These are phyloP conservation scores for Pycnonotus jocosus DNA, from an alignment of 2,113 vertebrate species.

Conservation along the genomic window DNA sequence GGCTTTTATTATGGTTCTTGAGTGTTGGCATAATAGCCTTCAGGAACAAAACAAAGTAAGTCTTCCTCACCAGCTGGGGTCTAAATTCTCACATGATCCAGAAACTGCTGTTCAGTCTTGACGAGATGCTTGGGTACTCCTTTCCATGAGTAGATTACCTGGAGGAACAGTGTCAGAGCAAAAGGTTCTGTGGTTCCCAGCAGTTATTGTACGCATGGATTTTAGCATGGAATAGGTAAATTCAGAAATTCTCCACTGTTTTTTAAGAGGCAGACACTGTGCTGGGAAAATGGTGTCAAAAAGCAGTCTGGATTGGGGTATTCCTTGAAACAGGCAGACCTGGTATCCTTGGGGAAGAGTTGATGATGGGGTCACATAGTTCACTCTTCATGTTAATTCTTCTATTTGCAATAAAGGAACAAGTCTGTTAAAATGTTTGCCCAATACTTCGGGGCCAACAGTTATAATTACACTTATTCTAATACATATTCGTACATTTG, in stretches of 20 bases:
- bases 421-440: slow-evolving; percentile 40
- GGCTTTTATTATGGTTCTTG: background rate
- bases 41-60: background rate
- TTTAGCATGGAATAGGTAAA: background rate
- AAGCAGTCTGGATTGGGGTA: background rate
- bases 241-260: background rate
- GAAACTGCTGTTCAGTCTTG: background rate
- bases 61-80: background rate
- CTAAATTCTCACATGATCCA: background rate
- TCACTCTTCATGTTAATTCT: slow-evolving; percentile 16
- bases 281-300: slow-evolving; percentile 15
- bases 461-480: slow-evolving; percentile 22
- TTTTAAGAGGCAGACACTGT: background rate
- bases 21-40: background rate
- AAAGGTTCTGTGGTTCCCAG: background rate
- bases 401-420: slow-evolving; percentile 22
- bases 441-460: background rate
- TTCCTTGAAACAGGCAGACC: background rate
- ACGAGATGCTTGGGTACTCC: background rate
- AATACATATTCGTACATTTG: background rate
- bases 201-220: background rate
- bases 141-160: background rate
- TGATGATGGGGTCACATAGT: background rate
- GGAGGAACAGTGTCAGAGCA: background rate
- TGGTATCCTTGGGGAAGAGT: background rate